Evolutionary conservation across 1,140 invertebrate genomes (phyloP).

Genomic region (Heliconius congener): DNA sequence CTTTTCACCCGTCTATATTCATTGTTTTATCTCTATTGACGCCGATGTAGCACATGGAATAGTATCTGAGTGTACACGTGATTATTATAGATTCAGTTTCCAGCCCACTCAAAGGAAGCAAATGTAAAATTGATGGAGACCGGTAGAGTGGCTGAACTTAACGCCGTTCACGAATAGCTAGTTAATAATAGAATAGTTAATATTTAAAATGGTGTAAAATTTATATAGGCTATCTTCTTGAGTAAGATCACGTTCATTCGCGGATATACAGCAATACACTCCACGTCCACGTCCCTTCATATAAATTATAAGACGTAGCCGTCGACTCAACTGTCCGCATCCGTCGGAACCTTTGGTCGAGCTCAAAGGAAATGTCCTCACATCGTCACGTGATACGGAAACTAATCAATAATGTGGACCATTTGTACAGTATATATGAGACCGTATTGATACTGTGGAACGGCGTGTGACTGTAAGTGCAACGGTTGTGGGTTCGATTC

Average conservation of each 20-base stretch:
- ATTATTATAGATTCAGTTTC: too few species aligned
- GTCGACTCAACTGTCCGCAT: slow-evolving; percentile 6
- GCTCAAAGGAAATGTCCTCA: slow-evolving; percentile 5
- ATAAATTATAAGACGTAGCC: background rate
- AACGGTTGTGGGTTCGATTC: too few species aligned
- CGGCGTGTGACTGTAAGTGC: too few species aligned
- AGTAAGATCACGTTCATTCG: background rate
- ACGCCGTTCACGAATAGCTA: too few species aligned
- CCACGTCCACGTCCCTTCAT: background rate
- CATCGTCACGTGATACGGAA: background rate
- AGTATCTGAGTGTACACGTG: background rate
- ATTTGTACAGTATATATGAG: background rate
- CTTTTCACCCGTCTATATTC: background rate
- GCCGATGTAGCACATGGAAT: background rate
- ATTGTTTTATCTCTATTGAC: background rate
- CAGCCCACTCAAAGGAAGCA: too few species aligned
- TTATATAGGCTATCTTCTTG: background rate
- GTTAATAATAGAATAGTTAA: background rate
- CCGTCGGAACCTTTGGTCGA: slow-evolving; percentile 10
- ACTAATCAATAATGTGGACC: background rate
- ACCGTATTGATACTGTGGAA: background rate
- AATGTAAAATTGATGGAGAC: too few species aligned
- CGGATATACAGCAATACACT: background rate
- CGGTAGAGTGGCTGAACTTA: too few species aligned
- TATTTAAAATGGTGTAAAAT: background rate